Evolutionary conservation across 2,113 vertebrate genomes (phyloP).

Genomic region (Bettongia penicillata): DNA sequence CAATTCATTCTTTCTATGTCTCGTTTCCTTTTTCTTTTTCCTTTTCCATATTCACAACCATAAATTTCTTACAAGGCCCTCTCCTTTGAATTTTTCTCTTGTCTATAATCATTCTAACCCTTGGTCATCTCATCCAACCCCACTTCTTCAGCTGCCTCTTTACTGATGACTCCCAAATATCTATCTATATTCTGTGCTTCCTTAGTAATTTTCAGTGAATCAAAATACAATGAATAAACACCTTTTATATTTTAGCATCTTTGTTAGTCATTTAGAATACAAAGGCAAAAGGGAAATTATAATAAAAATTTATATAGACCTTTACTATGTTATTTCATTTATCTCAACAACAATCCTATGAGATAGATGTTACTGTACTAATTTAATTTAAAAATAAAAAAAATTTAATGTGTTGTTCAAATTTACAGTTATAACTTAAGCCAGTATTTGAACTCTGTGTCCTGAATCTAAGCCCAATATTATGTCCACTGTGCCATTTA

Average conservation of each 20-base stretch:
- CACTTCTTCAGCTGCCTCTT: neutral
- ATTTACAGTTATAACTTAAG: neutral
- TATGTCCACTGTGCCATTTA: neutral
- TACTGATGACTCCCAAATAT: neutral
- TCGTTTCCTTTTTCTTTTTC: neutral
- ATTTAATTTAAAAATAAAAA: fast-evolving
- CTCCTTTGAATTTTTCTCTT: neutral
- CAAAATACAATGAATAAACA: neutral
- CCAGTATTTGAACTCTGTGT: neutral
- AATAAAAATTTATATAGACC: neutral
- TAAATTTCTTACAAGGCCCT: neutral
- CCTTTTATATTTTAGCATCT: neutral
- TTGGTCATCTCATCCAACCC: neutral
- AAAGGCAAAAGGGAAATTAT: neutral
- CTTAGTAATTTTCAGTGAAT: neutral
- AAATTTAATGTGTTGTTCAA: neutral
- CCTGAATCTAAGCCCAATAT: neutral
- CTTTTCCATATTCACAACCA: neutral
- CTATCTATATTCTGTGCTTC: too few relatives aligned
- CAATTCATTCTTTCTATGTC: neutral
- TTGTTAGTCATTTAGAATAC: neutral
- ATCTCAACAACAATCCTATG: too few relatives aligned
- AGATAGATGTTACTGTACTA: neutral
- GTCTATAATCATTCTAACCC: neutral
- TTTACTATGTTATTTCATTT: neutral